A percentile compares a stretch with the other conserved stretches of the same genome.
These are phyloP conservation scores for Scaptomyza parva DNA, from an alignment of 2,888 invertebrate species.

Conservation along the genomic window DNA sequence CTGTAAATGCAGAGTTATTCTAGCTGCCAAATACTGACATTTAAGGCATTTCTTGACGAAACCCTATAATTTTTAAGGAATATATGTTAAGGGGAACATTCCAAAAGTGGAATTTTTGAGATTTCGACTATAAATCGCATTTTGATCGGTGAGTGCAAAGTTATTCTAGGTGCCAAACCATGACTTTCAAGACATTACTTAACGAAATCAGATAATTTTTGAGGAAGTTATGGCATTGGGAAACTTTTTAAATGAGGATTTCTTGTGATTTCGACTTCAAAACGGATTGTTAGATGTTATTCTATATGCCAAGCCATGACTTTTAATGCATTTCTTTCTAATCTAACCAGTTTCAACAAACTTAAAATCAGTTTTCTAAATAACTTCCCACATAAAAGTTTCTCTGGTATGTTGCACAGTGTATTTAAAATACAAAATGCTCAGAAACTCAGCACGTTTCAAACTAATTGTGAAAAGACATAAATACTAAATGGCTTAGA, in stretches of 20 bases:
- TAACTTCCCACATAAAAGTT: too few relatives aligned
- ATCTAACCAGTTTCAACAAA: too few relatives aligned
- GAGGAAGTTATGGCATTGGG: not conserved
- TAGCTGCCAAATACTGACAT: too few relatives aligned
- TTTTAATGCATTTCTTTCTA: not conserved
- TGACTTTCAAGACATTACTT: not conserved
- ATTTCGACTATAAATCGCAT: too few relatives aligned
- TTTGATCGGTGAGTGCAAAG: too few relatives aligned
- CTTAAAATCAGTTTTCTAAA: too few relatives aligned
- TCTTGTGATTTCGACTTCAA: too few relatives aligned
- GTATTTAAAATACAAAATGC: slow-evolving; percentile 5
- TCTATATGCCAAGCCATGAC: not conserved
- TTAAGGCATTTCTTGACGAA: too few relatives aligned
- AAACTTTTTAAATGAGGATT: not conserved
- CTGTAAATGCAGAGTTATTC: too few relatives aligned
- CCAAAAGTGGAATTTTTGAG: too few relatives aligned
- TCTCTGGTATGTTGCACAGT: slow-evolving; percentile 12
- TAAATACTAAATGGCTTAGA: slow-evolving; percentile 35
- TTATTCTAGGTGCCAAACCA: not conserved
- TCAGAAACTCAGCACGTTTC: slow-evolving; percentile 19
- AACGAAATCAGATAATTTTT: not conserved
- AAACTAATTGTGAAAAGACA: slow-evolving; percentile 47
- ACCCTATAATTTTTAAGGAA: too few relatives aligned
- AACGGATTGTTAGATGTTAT: not conserved
- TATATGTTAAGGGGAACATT: too few relatives aligned